Conservation (phyloP, 1,140 invertebrate species). For the Nomia melanderi region DNA sequence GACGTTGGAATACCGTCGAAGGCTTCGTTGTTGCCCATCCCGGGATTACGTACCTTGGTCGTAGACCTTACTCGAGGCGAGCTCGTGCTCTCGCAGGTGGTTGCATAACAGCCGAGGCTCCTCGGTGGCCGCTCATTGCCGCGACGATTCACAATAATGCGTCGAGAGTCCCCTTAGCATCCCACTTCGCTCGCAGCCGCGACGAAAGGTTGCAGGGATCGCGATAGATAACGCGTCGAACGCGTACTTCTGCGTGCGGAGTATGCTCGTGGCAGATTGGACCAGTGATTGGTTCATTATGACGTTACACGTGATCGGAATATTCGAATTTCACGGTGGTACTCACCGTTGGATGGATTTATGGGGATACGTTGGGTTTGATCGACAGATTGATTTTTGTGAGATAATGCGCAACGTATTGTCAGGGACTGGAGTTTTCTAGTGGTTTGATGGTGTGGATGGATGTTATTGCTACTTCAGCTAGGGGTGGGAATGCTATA, state of each 20-base stretch:
- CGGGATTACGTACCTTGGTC: conserved; percentile 5
- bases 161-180: neutral
- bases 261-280: neutral
- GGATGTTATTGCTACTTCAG: too few species aligned
- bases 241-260: neutral
- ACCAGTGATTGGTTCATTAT: too few species aligned
- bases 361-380: too few species aligned
- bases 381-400: too few species aligned
- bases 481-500: too few species aligned
- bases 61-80: conserved; percentile 3
- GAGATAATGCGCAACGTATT: too few species aligned
- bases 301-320: too few species aligned
- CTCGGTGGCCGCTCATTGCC: neutral
- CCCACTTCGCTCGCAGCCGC: neutral
- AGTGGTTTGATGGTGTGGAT: too few species aligned
- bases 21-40: conserved; percentile 5
- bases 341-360: too few species aligned
- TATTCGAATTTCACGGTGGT: too few species aligned
- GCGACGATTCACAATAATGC: conserved; percentile 3
- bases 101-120: neutral
- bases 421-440: too few species aligned
- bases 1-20: conserved; percentile 1
- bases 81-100: conserved; percentile 1
- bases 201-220: conserved; percentile 1
- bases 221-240: conserved; percentile 16